A percentile compares a stretch with the other conserved stretches of the same genome.
Evolutionary conservation across 2,888 invertebrate species (phyloP).

Genomic region (Laspeyria flexula): DNA sequence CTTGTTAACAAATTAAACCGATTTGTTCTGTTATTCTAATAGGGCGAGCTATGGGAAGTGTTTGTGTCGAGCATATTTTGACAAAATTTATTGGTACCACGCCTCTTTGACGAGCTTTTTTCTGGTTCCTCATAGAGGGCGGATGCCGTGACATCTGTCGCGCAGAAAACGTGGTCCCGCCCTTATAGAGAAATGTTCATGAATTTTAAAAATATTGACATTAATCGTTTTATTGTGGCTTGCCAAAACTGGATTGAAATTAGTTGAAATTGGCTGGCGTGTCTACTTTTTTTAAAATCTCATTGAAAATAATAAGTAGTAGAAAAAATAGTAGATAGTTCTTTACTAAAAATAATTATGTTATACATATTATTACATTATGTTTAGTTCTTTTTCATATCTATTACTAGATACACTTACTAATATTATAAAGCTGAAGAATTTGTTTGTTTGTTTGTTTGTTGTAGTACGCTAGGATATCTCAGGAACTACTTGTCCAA

Average conservation of each 20-base stretch:
- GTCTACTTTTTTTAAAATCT: not conserved
- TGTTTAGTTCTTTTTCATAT: too few species aligned
- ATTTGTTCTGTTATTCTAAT: conserved; percentile 86
- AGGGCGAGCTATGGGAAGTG: conserved; percentile 81
- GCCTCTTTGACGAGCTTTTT: conserved; percentile 78
- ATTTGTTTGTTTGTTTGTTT: too few species aligned
- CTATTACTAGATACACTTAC: too few species aligned
- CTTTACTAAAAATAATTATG: too few species aligned
- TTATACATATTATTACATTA: too few species aligned
- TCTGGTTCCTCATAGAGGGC: conserved; percentile 61
- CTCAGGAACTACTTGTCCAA: too few species aligned
- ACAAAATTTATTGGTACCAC: conserved; percentile 85
- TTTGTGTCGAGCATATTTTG: conserved; percentile 84
- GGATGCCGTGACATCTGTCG: conserved; percentile 82
- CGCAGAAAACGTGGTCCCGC: conserved; percentile 72
- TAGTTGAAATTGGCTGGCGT: not conserved
- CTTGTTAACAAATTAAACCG: conserved; percentile 84
- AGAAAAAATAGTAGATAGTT: too few species aligned
- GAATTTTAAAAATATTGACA: conserved; percentile 62
- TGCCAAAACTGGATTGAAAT: not conserved
- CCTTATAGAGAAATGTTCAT: conserved; percentile 57
- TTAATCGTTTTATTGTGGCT: not conserved
- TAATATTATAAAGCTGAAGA: too few species aligned
- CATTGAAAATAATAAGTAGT: too few species aligned
- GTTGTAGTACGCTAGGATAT: too few species aligned